Base-by-base conservation (phyloP, 37 sponge, comb jelly and placozoan genomes). In the Chondrosia reniformis region DNA sequence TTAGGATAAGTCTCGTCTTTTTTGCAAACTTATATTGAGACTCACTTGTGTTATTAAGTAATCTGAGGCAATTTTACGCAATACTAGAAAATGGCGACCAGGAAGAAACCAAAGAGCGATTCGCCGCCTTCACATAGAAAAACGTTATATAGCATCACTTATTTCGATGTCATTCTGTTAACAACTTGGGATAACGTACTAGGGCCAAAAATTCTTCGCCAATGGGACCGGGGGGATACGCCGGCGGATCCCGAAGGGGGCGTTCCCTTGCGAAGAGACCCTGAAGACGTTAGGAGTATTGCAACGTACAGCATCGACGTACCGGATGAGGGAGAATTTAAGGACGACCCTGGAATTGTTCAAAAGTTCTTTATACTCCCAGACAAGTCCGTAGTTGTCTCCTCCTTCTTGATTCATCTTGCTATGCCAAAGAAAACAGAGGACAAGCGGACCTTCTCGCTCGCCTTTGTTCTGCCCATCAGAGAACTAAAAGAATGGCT, bases 161-260 rank as follows among this genome's bases (percentile, higher is more conserved):
- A 89, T 69, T 89, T 93, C 64, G 76, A 82, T 13, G 42, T 90
- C 15, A 37, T 86, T n/a, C 67, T 84, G 17, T 77, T 93, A 31
- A 81, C 82, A 4, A 81, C 86, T 46, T 93, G 91, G 91, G 94
- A 93, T 80, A 89, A 93, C 56, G 89, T 93, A 39, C 79, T 87
- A 28, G 94, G 94, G 5, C 94, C 94, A 27, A 84, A 79, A 33
- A 69, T 93, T 5, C 74, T 89, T 40, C 41, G 72, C 1, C 25
- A 39, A 7, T 69, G 72, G 72, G 40, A 44, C 43, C 39, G 22
- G 22, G 72, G 42, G 8, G n/a, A 17, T 19, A 37, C 43, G n/a
- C 2, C 66, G 33, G 25, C n/a, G 3, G 25, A 31, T 36, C 37
- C 13, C 5, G 33, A 41, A 40, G 61, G 61, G n/a, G n/a, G n/a